A percentile compares a stretch with the other conserved stretches of the same genome.
phyloP scores from a whole-genome alignment of 2,888 invertebrate genomes.

The Melanostoma scalare region DNA sequence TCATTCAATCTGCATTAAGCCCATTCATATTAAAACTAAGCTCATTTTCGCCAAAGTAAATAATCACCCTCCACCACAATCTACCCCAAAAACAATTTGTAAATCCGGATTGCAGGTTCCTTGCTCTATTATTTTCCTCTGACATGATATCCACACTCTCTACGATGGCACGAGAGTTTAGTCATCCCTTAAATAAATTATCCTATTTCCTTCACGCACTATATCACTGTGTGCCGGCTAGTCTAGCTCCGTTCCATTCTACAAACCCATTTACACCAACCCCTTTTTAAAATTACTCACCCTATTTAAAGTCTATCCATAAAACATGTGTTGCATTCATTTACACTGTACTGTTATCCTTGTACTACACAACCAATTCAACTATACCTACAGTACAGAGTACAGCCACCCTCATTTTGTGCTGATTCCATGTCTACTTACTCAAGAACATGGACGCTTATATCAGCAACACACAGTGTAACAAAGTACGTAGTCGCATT shows the following conservation, averaged over 20 bases:
- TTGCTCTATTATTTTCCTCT: conserved; percentile 7
- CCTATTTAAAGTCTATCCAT: conserved; percentile 17
- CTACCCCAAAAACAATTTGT: conserved; percentile 36
- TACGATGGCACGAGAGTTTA: conserved; percentile 12
- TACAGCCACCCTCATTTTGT: conserved; percentile 18
- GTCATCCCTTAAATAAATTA: conserved; percentile 60
- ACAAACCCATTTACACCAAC: background rate
- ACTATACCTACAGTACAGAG: background rate
- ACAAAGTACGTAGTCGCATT: conserved; percentile 49
- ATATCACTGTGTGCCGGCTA: conserved; percentile 21
- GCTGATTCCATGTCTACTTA: conserved; percentile 9
- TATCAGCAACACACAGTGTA: conserved; percentile 15
- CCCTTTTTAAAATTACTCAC: background rate
- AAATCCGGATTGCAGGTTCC: background rate
- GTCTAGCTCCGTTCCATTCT: background rate
- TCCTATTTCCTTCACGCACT: conserved; percentile 45
- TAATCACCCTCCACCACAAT: conserved; percentile 36
- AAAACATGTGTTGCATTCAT: conserved; percentile 62
- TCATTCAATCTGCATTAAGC: conserved; percentile 11
- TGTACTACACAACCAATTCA: conserved; percentile 33
- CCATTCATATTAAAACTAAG: conserved; percentile 26
- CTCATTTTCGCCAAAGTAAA: conserved; percentile 12
- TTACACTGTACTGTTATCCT: conserved; percentile 35
- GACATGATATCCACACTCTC: conserved; percentile 5
- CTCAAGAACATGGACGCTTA: conserved; percentile 11